Base-by-base conservation (phyloP, 35 echinoderm and acorn worm genomes). In the Ophioderma brevispina region DNA sequence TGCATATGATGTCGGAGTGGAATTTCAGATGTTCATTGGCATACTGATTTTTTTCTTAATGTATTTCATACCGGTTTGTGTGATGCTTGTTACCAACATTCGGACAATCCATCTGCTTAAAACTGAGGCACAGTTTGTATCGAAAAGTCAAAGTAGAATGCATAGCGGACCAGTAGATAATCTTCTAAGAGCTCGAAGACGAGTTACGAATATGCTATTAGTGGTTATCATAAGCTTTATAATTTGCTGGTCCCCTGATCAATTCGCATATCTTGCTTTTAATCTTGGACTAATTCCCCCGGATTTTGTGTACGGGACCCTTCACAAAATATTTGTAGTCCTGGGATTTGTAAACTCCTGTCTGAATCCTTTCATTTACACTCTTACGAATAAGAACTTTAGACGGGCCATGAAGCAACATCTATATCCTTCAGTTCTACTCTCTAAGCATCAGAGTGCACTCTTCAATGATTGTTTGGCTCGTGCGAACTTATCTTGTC, bases 211-310 rank as follows among this genome's bases (percentile, higher is more conserved):
- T 17, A 46, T 46, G 41, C 17, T 46, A 50, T 80, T 96, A 0
- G 78, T 93, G 1, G 91, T 96, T 0, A 82, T 96, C 25, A 15
- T 90, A 13, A 90, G 82, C 1, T 96, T 96, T 77, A 82, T 92
- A 18, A 37, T 96, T 23, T 96, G 94, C 35, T 96, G 94, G 94
- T 87, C 81, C 34, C 91, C 91, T n/a, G 86, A 96, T 77, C 90
- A 93, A 59, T 23, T 84, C 0, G 37, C 25, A 4, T 83, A 46
- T 40, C 40, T 83, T 5, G 33, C 50, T 33, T 33, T 43, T 15
- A 83, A 83, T 33, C 40, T 83, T 15, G 81, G 81, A 15, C 31
- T 39, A 13, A 21, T 83, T 0, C 52, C 81, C 18, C 81, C 38
- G 0, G 31, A 33, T 13, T 83, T 46, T 33, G 33, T 83, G 13